These are phyloP conservation scores for Pangasius larnaudii DNA, from an alignment of 2,797 vertebrate species.

Conservation along the genomic window DNA sequence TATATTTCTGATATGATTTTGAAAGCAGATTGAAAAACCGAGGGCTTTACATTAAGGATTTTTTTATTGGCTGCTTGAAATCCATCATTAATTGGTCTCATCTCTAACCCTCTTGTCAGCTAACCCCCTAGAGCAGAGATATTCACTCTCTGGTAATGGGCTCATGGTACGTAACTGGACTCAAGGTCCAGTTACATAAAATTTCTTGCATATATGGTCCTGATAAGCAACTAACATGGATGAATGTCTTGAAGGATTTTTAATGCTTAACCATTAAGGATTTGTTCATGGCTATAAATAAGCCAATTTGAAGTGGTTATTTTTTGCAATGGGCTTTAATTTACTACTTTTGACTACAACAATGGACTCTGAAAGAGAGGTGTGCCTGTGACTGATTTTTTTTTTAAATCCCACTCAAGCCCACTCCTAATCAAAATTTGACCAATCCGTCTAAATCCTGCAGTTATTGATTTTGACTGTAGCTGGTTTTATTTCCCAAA, in stretches of 20 bases:
- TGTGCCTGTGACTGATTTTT: background rate
- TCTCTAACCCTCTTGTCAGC: background rate
- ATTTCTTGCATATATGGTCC: background rate
- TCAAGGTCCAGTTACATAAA: background rate
- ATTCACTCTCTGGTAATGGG: background rate
- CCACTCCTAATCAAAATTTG: too few species aligned
- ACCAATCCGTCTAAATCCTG: too few species aligned
- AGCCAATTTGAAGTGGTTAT: too few species aligned
- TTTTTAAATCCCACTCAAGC: background rate
- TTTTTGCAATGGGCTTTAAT: background rate
- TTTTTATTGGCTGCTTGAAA: background rate
- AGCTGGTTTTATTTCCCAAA: too few species aligned
- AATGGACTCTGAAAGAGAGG: background rate
- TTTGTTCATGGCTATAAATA: too few species aligned
- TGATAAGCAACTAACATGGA: background rate
- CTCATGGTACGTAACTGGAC: too few species aligned
- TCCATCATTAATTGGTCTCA: background rate
- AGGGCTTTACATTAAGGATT: background rate
- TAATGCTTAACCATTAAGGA: too few species aligned
- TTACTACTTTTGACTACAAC: background rate
- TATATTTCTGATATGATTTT: background rate
- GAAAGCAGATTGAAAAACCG: background rate
- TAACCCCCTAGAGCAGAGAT: background rate
- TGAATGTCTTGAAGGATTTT: too few species aligned
- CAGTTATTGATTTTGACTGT: too few species aligned